These are phyloP conservation scores for Zeugodacus cucurbitae DNA, from an alignment of 1,140 invertebrate genomes.

Conservation along the genomic window DNA sequence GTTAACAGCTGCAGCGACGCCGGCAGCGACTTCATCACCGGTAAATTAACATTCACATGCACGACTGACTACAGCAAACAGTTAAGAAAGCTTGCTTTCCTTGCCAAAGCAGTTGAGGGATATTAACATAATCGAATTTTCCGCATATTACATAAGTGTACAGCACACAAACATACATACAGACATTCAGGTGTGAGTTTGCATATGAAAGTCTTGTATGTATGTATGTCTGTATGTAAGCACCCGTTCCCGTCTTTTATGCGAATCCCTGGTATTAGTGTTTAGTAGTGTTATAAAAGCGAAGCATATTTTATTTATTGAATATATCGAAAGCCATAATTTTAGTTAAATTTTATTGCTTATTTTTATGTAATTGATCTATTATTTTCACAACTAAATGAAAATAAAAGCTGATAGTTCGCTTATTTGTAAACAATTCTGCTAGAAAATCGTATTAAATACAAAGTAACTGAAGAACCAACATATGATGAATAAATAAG, in stretches of 20 bases:
- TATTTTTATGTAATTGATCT: too few species aligned
- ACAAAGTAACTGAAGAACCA: too few species aligned
- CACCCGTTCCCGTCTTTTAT: neutral
- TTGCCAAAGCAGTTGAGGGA: neutral
- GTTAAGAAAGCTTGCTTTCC: too few species aligned
- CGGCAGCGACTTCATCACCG: neutral
- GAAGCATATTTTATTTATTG: neutral
- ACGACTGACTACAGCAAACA: neutral
- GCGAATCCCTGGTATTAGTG: neutral
- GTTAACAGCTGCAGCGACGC: neutral
- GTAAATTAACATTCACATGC: neutral
- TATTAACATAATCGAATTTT: conserved; percentile 34
- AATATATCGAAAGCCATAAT: too few species aligned
- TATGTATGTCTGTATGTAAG: neutral
- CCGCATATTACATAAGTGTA: neutral
- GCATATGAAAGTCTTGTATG: neutral
- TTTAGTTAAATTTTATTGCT: too few species aligned
- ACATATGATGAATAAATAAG: too few species aligned
- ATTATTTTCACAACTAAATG: too few species aligned
- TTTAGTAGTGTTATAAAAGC: neutral
- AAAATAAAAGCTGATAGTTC: too few species aligned
- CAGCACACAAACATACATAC: neutral
- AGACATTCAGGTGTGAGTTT: neutral
- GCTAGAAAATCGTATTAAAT: too few species aligned
- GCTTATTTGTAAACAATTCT: too few species aligned